Conservation (phyloP, 2,888 invertebrate genomes). For the Stictocephala bisonia region DNA sequence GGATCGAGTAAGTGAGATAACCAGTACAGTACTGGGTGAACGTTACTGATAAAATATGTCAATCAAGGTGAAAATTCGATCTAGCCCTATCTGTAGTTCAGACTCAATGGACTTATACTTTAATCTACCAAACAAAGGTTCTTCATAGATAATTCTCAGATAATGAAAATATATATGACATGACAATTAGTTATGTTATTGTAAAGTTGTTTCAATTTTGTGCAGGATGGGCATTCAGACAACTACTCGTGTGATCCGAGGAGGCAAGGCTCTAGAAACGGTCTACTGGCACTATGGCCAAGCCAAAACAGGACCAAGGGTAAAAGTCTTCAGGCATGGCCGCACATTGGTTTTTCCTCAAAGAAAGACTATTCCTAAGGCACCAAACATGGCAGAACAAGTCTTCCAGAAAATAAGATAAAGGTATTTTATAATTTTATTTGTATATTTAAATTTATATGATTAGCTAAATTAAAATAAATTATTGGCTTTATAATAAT, state of each 20-base stretch:
- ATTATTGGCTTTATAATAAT: too few species aligned
- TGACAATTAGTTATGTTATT: too few species aligned
- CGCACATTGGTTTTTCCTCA: constrained; percentile 4
- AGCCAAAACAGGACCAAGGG: neutral
- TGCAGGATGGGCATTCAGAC: constrained; percentile 3
- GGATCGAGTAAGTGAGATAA: too few species aligned
- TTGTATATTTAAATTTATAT: neutral
- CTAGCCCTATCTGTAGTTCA: too few species aligned
- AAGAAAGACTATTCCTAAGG: constrained; percentile 5
- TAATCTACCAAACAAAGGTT: too few species aligned
- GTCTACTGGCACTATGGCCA: constrained; percentile 29
- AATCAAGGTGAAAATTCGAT: too few species aligned
- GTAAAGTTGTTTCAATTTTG: neutral
- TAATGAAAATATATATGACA: too few species aligned
- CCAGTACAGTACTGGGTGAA: too few species aligned
- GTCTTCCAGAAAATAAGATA: constrained; percentile 23
- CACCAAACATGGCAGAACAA: constrained; percentile 26
- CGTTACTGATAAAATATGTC: too few species aligned
- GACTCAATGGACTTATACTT: too few species aligned
- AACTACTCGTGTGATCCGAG: constrained; percentile 6
- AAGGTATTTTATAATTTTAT: neutral
- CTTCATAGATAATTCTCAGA: too few species aligned
- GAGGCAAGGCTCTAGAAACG: constrained; percentile 19
- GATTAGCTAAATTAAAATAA: too few species aligned
- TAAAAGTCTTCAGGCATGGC: constrained; percentile 3